These are phyloP conservation scores for Orycteropus afer DNA, from an alignment of 2,113 vertebrate genomes.

Conservation along the genomic window DNA sequence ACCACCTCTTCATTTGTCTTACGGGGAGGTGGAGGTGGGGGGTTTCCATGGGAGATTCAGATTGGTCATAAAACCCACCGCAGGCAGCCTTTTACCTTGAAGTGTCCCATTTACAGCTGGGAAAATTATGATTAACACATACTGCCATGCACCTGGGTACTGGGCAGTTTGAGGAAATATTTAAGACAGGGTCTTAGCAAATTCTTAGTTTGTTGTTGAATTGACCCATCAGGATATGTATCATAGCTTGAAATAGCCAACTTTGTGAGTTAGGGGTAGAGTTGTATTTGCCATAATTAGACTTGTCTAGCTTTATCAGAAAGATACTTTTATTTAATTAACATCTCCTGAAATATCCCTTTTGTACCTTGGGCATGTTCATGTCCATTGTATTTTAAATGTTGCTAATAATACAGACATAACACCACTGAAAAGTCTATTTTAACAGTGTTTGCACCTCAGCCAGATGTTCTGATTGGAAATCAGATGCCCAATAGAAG, in stretches of 20 bases:
- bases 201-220: slow-evolving; percentile 9
- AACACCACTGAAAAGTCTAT: neutral
- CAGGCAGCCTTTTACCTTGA: slow-evolving; percentile 65
- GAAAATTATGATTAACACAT: slow-evolving; percentile 77
- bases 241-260: neutral
- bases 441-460: neutral
- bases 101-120: slow-evolving; percentile 74
- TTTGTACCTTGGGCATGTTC: neutral
- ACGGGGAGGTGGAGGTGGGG: neutral
- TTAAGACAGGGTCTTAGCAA: neutral
- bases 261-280: neutral
- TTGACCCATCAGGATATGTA: neutral
- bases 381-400: neutral
- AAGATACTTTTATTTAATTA: neutral
- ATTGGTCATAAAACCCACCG: slow-evolving; percentile 73
- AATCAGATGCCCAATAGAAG: neutral
- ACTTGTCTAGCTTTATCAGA: neutral
- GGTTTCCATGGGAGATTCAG: slow-evolving; percentile 71
- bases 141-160: slow-evolving; percentile 62
- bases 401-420: neutral
- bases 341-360: neutral
- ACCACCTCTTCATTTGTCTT: slow-evolving; percentile 47
- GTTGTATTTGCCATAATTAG: neutral
- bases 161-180: slow-evolving; percentile 62
- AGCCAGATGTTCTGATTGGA: neutral